phyloP scores from a whole-genome alignment of 2,888 invertebrate species.

The Microplitis manilae region DNA sequence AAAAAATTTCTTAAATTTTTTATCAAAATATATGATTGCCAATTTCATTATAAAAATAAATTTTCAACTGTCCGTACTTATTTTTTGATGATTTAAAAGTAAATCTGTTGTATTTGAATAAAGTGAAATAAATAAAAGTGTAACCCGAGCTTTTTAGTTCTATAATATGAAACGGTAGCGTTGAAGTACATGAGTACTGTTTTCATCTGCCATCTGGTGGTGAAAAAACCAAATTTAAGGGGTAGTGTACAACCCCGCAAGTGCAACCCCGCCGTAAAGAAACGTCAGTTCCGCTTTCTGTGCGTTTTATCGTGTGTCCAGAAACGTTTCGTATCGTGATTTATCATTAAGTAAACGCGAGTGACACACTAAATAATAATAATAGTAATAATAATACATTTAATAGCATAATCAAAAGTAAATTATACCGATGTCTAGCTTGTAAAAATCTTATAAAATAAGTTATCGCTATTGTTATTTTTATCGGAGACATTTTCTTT shows the following conservation, averaged over 20 bases:
- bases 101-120: not conserved
- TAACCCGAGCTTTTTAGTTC: slow-evolving; percentile 42
- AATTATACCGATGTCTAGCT: not conserved
- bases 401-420: slow-evolving; percentile 1
- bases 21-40: no score
- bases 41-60: not conserved
- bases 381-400: not conserved
- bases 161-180: slow-evolving; percentile 21
- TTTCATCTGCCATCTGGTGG: slow-evolving; percentile 63
- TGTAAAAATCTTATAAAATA: not conserved
- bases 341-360: slow-evolving; percentile 4
- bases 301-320: slow-evolving; percentile 48
- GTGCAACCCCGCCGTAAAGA: slow-evolving; percentile 64
- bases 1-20: no score
- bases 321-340: slow-evolving; percentile 25
- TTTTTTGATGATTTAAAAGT: not conserved
- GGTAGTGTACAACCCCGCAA: slow-evolving; percentile 61
- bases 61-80: not conserved
- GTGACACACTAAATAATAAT: slow-evolving; percentile 9
- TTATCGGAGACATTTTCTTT: slow-evolving; percentile 22
- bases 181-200: slow-evolving; percentile 39
- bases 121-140: slow-evolving; percentile 38
- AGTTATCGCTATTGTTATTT: not conserved
- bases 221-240: slow-evolving; percentile 56
- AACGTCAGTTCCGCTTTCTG: slow-evolving; percentile 63